Evolutionary conservation across 1,140 invertebrate genomes (phyloP).

Genomic region (Sycophila sp.): DNA sequence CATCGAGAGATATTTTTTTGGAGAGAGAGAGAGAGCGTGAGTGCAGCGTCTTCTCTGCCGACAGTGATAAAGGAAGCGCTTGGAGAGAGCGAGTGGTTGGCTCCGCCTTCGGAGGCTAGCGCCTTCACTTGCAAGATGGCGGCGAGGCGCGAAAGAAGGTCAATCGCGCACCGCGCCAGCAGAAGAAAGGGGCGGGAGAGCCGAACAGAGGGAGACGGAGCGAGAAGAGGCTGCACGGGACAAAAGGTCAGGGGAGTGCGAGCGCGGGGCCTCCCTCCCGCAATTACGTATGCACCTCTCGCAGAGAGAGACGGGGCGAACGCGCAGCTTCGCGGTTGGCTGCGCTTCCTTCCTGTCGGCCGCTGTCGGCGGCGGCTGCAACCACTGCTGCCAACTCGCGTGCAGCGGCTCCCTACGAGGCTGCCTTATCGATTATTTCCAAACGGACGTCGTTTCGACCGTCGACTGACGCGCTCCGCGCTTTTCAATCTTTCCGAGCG

Average conservation of each 20-base stretch:
- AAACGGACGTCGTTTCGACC: conserved; percentile 7
- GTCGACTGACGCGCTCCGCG: too few relatives aligned
- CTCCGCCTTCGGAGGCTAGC: conserved; percentile 63
- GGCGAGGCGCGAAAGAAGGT: conserved; percentile 43
- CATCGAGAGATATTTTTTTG: too few relatives aligned
- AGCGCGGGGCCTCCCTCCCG: conserved; percentile 34
- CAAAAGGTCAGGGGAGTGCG: conserved; percentile 16
- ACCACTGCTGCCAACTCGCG: conserved; percentile 43
- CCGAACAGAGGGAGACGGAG: conserved; percentile 25
- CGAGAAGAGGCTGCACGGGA: conserved; percentile 23
- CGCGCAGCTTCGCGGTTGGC: conserved; percentile 59
- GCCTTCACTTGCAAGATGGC: conserved; percentile 66
- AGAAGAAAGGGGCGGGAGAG: conserved; percentile 4
- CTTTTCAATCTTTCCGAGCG: not conserved
- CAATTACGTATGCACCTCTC: conserved; percentile 36
- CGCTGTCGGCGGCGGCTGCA: conserved; percentile 39
- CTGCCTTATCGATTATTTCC: conserved; percentile 31
- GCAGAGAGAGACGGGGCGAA: not conserved
- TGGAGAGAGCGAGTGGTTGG: conserved; percentile 51
- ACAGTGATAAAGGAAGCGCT: conserved; percentile 40
- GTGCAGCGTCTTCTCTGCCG: not conserved
- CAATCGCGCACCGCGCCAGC: conserved; percentile 33
- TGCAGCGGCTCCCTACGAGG: not conserved
- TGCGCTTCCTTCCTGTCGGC: conserved; percentile 66
- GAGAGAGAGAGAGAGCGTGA: conserved; percentile 3